Conservation (phyloP, 37 sponge, comb jelly and placozoan species). For the Halisarca cf. caerulea region DNA sequence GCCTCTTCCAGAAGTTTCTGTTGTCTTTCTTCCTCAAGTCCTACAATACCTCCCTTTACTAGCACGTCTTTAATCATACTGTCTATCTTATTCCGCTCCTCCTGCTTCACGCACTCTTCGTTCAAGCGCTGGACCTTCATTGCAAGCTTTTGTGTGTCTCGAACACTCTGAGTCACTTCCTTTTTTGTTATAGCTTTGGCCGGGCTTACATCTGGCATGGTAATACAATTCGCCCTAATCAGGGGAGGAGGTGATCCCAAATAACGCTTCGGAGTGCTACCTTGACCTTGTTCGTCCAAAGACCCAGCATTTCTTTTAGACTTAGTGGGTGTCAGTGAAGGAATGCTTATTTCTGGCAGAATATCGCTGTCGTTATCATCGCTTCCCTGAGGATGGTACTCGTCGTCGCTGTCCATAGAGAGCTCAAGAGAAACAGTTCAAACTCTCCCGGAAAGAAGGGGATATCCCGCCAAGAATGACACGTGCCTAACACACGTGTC, state of each 20-base stretch:
- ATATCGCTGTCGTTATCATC: background rate
- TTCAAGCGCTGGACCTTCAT: background rate
- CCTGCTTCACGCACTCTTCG: background rate
- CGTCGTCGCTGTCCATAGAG: slow-evolving; percentile 7
- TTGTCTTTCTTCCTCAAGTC: slow-evolving; percentile 18
- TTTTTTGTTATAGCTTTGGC: background rate
- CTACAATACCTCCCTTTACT: background rate
- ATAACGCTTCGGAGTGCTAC: background rate
- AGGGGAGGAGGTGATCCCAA: background rate
- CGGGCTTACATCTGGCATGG: background rate
- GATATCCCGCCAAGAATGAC: too few species aligned
- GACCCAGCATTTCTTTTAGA: background rate
- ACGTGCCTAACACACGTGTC: too few species aligned
- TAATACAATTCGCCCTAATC: background rate
- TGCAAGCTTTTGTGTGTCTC: background rate
- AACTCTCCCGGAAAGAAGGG: background rate
- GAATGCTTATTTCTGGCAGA: background rate
- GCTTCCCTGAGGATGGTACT: background rate
- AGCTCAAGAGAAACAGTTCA: too few species aligned
- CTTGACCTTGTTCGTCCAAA: background rate
- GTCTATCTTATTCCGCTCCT: background rate
- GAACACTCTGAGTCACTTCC: background rate
- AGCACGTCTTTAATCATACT: background rate
- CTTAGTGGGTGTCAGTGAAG: background rate
- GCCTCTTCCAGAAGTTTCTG: background rate